Conservation (phyloP, 2,888 invertebrate species). For the Aromia moschata region DNA sequence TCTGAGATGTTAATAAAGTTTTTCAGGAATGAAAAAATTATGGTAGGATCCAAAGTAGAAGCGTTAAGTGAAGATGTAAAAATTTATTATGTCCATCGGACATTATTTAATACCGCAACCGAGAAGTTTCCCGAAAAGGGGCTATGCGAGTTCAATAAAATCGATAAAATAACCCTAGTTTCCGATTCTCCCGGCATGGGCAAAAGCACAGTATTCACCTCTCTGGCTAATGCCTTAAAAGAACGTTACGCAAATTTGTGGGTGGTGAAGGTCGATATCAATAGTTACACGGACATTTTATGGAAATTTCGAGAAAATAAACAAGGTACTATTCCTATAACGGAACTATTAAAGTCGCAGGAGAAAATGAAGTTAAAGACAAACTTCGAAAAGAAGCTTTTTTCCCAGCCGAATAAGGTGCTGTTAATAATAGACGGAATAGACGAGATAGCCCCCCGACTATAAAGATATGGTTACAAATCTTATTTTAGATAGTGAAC, state of each 20-base stretch:
- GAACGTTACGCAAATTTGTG: background rate
- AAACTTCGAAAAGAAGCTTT: constrained; percentile 14
- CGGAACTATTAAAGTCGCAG: constrained; percentile 3
- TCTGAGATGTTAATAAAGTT: constrained; percentile 11
- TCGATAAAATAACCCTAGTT: constrained; percentile 11
- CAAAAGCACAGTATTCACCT: constrained; percentile 17
- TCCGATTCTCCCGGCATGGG: constrained; percentile 25
- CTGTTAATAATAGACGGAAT: constrained; percentile 22
- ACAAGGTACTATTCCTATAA: background rate
- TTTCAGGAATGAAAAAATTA: background rate
- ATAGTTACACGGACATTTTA: constrained; percentile 8
- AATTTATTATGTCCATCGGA: constrained; percentile 14
- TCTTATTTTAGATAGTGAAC: background rate
- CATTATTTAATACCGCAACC: background rate
- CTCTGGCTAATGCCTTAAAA: constrained; percentile 3
- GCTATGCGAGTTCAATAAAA: background rate
- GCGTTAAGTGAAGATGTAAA: background rate
- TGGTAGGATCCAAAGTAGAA: background rate
- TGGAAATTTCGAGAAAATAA: background rate
- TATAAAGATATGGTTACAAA: constrained; percentile 5
- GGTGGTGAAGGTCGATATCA: constrained; percentile 16
- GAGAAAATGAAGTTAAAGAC: background rate
- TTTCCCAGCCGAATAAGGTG: background rate
- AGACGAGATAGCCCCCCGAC: constrained; percentile 16
- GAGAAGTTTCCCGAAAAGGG: background rate